phyloP scores from a whole-genome alignment of 2,113 vertebrate genomes.

The Stomatorhinus ivindoensis region DNA sequence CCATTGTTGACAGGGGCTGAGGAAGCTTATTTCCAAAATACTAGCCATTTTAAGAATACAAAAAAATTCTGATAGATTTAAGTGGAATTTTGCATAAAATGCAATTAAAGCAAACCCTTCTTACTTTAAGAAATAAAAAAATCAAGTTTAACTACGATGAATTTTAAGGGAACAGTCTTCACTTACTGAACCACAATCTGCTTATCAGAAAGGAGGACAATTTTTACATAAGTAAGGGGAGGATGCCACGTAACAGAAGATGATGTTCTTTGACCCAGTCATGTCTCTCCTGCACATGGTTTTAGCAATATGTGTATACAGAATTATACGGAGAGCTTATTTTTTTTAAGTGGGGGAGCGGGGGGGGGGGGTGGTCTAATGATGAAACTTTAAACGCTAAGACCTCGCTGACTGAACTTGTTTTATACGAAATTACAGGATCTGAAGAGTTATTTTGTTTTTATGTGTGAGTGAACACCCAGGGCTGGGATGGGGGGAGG shows the following conservation, averaged over 20 bases:
- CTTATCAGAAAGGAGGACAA: background rate
- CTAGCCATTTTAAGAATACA: background rate
- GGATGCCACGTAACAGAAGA: background rate
- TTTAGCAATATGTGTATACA: background rate
- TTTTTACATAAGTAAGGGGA: background rate
- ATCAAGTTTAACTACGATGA: background rate
- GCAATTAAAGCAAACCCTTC: background rate
- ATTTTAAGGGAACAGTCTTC: background rate
- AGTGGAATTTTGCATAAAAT: background rate
- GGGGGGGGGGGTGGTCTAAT: background rate
- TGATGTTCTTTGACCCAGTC: background rate
- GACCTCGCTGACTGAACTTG: background rate
- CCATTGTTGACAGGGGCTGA: conserved; percentile 52
- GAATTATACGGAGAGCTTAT: background rate
- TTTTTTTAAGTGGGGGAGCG: background rate
- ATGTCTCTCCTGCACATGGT: background rate
- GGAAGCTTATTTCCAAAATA: background rate
- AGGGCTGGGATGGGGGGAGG: conserved; percentile 34
- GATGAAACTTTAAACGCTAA: background rate
- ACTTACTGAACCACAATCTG: background rate
- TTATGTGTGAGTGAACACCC: conserved; percentile 44
- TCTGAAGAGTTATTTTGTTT: conserved; percentile 48
- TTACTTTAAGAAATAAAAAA: background rate
- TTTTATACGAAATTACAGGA: conserved; percentile 53
- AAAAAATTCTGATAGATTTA: background rate